Evolutionary conservation across 1,140 invertebrate genomes (phyloP), one percentile per base, ranked within the genome.

Genomic region (Drosophila sp.): DNA sequence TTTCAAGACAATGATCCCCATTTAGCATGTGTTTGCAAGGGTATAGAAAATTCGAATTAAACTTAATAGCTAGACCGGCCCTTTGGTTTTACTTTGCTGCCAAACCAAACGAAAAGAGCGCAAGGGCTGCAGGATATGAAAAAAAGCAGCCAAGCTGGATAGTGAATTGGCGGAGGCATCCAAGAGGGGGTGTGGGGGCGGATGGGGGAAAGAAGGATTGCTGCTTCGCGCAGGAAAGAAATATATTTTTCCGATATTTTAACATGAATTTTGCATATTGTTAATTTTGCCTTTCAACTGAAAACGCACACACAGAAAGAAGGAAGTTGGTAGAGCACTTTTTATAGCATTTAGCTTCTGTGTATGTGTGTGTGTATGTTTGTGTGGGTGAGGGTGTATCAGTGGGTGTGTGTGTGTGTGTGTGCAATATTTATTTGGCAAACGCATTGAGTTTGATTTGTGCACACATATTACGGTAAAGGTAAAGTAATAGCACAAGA

Each of bases 191-290:
- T 2, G 7, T 4, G 40, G 27, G n/a, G 7, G 23, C 11, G 5
- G 0, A 6, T 35, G 65, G 74, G 65, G 74, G 63, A 82, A 87
- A 78, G n/a, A 78, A 86, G 79, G 84, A 82, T 87, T 87, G 83
- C 83, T 69, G 84, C 68, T 54, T 72, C 58, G 73, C 56, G 67
- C 72, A 83, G 72, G 66, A 87, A 79, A 87, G 84, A 87, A 77
- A 87, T 87, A 87, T 87, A 87, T 87, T 87, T 87, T 87, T 87
- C 84, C 84, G 83, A 87, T 89, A 87, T 87, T 89, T 87, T 87
- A 89, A 89, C 83, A 87, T 87, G 84, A 87, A 87, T 87, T 87
- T 87, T 87, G 84, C 84, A 87, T 87, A 87, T 87, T 87, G 83
- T 87, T 87, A 87, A 87, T 87, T 89, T 87, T 77, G 76, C 83